Base-by-base conservation (phyloP, 1,140 invertebrate genomes). In the Lepidostoma basale region DNA sequence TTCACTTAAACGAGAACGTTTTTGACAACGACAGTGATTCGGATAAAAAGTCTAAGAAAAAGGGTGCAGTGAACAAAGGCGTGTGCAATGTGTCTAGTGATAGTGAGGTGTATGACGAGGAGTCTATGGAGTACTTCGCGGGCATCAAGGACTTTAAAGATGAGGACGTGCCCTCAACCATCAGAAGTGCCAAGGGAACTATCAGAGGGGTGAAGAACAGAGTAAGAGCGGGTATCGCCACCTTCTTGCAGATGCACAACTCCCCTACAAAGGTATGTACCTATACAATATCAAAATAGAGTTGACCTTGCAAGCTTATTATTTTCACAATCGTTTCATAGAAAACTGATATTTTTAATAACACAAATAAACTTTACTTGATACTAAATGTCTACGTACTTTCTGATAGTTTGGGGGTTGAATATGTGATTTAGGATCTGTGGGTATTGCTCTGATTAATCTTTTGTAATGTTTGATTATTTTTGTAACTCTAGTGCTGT, bases 181-280 rank as follows among this genome's bases (percentile, higher is more conserved):
- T 96, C 76, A 85, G 89, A 71, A 97, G 95, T 83, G 89, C 91
- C 67, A 93, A 92, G 77, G 95, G 95, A 26, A 97, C 94, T 2
- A 92, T 97, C 62, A 86, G 95, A 16, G 95, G 95, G 47, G 94
- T 97, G 45, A 95, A 94, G 82, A 97, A 98, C 83, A 86, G 95
- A 74, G 96, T 98, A 20, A 83, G 94, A 73, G 94, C 94, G 54
- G 95, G 95, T 68, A 97, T 98, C 74, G 94, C 92, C 12, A 97
- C 95, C 3, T 97, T 97, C 79, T 85, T 97, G 12, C 91, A 93
- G 75, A 89, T 92, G 73, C 90, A 90, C 72, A 86, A 85, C 69
- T 83, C 88, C 39, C 86, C 86, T 39, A 86, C 84, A 54, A 92
- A 91, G 87, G 91, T 92, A 74, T 82, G 83, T n/a, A n/a, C n/a